phyloP scores from a whole-genome alignment of 2,113 vertebrate genomes.

The Thermophis baileyi region DNA sequence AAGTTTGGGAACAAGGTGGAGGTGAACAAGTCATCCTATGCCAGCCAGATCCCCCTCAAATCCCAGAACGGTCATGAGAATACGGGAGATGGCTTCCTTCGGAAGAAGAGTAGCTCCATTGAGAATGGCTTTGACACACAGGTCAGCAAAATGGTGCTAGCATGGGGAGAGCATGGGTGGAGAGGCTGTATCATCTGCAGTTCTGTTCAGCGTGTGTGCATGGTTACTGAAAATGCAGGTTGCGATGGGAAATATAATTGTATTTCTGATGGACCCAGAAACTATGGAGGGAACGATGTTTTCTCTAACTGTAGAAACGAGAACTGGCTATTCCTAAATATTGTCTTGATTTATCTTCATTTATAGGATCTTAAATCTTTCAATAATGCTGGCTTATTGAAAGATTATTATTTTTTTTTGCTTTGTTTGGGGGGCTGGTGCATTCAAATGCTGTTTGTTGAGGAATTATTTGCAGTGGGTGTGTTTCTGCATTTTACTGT shows the following conservation, averaged over 20 bases:
- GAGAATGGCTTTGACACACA: conserved; percentile 82
- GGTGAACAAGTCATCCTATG: conserved; percentile 75
- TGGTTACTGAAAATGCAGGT: not conserved
- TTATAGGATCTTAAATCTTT: not conserved
- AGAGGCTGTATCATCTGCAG: not conserved
- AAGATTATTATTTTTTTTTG: not conserved
- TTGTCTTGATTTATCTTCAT: not conserved
- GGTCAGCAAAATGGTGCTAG: conserved; percentile 71
- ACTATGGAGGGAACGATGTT: fast-evolving
- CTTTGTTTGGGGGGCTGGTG: conserved; percentile 27
- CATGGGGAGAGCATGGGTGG: not conserved
- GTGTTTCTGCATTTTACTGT: not conserved
- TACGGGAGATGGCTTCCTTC: conserved; percentile 63
- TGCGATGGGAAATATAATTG: not conserved
- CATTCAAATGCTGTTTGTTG: not conserved
- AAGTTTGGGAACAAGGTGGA: conserved; percentile 80
- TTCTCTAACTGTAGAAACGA: not conserved
- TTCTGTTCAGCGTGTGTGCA: not conserved
- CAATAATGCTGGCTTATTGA: not conserved
- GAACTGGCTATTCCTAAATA: not conserved
- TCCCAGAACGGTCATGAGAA: conserved; percentile 67
- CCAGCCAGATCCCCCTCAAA: conserved; percentile 80
- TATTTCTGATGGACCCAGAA: not conserved
- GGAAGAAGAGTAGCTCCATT: conserved; percentile 59
- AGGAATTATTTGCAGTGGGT: not conserved